Percentiles rank a stretch among this genome's conserved stretches.
Evolutionary conservation across 2,113 vertebrate species (phyloP).

Genomic region (Mystacornis crossleyi): DNA sequence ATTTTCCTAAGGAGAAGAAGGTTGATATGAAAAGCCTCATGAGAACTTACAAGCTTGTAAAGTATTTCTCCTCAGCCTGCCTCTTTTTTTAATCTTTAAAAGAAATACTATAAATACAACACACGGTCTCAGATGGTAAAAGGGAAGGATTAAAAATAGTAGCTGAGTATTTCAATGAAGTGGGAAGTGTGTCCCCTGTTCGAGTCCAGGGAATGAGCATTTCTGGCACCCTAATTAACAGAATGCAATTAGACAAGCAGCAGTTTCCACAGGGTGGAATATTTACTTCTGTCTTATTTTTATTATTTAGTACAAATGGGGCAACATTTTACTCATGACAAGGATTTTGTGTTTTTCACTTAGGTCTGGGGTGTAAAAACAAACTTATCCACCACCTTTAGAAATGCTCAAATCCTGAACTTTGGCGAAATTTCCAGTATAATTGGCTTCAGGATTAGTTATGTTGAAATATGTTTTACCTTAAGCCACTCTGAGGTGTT

Average conservation of each 20-base stretch:
- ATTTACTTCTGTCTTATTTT: background rate
- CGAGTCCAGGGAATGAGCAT: background rate
- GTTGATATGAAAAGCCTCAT: background rate
- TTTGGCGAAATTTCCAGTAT: background rate
- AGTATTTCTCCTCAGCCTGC: background rate
- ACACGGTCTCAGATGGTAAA: background rate
- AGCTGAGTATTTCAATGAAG: background rate
- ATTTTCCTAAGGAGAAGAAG: background rate
- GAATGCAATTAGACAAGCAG: background rate
- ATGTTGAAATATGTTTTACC: background rate
- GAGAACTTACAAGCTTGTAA: conserved; percentile 15
- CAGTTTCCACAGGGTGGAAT: background rate
- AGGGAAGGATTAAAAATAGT: background rate
- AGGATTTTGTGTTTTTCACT: background rate
- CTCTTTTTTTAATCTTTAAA: background rate
- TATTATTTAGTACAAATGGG: background rate
- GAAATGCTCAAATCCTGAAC: background rate
- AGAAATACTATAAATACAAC: background rate
- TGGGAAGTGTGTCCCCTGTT: background rate
- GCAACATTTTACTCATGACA: background rate
- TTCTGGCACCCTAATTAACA: background rate
- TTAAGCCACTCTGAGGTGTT: background rate
- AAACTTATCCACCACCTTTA: background rate
- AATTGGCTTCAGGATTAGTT: background rate
- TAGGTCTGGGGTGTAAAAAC: background rate